phyloP scores from a whole-genome alignment of 2,113 vertebrate species.

The Pipra filicauda region DNA sequence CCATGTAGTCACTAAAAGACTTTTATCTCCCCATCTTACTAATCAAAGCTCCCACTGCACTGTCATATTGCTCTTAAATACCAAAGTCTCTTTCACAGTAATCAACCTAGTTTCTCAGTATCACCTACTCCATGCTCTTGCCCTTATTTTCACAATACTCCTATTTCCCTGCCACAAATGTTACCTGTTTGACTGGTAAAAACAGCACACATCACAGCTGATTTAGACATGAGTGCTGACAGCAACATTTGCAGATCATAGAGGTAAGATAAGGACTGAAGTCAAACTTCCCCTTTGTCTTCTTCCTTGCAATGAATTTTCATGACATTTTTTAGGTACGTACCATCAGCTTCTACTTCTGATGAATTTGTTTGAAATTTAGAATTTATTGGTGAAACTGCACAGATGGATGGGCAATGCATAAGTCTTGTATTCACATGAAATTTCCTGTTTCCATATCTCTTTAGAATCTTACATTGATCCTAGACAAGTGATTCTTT shows the following conservation, averaged over 20 bases:
- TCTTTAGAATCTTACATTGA: background rate
- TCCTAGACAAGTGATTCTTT: background rate
- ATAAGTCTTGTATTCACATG: background rate
- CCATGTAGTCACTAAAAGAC: background rate
- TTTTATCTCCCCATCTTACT: background rate
- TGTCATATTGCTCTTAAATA: background rate
- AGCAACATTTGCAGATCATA: background rate
- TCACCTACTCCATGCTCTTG: background rate
- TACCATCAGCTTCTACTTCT: background rate
- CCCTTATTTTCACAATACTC: background rate
- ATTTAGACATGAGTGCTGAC: background rate
- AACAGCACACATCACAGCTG: fast-evolving
- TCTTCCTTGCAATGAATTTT: background rate
- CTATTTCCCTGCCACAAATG: background rate
- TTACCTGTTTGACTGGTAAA: background rate
- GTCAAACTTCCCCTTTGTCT: background rate
- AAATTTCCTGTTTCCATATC: background rate
- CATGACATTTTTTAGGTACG: background rate
- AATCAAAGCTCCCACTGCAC: background rate
- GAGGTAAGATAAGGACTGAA: background rate
- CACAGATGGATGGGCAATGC: background rate
- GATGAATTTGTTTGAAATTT: background rate
- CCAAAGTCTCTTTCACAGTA: background rate
- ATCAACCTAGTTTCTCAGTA: background rate
- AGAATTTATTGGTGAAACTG: background rate